Conservation (phyloP, 2,113 vertebrate genomes). For the Ranitomeya variabilis region DNA sequence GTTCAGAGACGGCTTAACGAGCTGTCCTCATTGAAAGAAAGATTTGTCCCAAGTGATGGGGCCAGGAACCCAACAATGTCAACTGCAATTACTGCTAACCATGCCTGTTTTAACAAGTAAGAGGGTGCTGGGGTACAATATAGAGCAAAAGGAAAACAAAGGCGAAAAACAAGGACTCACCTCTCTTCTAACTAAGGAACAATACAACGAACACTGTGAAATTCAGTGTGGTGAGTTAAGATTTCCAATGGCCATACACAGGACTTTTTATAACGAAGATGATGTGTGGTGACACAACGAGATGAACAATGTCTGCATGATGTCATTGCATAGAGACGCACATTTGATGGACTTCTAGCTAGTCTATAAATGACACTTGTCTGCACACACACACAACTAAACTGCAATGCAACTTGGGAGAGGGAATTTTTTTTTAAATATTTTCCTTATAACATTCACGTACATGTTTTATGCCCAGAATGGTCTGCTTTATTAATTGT, state of each 20-base stretch:
- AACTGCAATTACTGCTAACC: constrained; percentile 85
- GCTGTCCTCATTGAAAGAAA: constrained; percentile 91
- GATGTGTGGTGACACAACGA: neutral
- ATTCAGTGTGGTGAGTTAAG: constrained; percentile 58
- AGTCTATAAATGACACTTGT: neutral
- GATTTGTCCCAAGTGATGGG: constrained; percentile 89
- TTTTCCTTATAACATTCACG: neutral
- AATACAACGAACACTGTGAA: constrained; percentile 56
- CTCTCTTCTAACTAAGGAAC: constrained; percentile 58
- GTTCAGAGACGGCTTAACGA: constrained; percentile 84
- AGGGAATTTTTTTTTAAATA: neutral
- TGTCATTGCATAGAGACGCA: constrained; percentile 21
- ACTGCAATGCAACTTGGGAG: neutral
- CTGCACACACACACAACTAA: neutral
- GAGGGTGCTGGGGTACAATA: constrained; percentile 62
- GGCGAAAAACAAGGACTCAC: constrained; percentile 59
- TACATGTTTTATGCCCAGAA: neutral
- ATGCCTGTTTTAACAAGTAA: constrained; percentile 68
- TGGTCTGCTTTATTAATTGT: neutral
- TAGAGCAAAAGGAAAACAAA: constrained; percentile 51
- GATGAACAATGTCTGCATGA: constrained; percentile 25
- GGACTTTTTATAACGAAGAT: constrained; percentile 37
- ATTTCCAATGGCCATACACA: constrained; percentile 39
- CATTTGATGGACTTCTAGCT: neutral
- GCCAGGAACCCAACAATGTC: constrained; percentile 85